phyloP scores from a whole-genome alignment of 2,113 vertebrate genomes.

The Anguilla japonica region DNA sequence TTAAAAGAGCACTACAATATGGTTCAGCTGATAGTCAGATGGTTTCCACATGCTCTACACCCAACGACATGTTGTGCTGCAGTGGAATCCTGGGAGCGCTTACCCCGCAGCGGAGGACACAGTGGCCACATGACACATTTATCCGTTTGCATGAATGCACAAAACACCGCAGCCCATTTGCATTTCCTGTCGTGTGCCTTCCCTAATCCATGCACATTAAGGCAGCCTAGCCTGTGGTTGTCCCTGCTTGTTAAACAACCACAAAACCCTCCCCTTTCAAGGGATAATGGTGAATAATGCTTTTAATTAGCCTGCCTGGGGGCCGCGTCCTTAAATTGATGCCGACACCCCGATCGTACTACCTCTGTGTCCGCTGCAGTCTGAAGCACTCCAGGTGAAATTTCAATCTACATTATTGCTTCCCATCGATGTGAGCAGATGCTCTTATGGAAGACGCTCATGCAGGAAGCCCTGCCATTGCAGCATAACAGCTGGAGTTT shows the following conservation, averaged over 20 bases:
- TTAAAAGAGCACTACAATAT: too few relatives aligned
- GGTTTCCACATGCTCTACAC: too few relatives aligned
- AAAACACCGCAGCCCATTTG: neutral
- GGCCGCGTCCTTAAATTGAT: slow-evolving; percentile 21
- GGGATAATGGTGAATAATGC: slow-evolving; percentile 43
- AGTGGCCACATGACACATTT: neutral
- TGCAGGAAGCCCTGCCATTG: neutral
- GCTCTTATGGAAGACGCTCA: neutral
- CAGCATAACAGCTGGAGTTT: neutral
- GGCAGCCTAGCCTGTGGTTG: slow-evolving; percentile 22
- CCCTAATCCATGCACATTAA: slow-evolving; percentile 30
- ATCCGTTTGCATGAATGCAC: neutral
- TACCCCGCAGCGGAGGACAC: neutral
- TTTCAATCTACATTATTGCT: too few relatives aligned
- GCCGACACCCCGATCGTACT: neutral
- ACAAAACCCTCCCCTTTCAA: slow-evolving; percentile 24
- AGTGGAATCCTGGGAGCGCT: neutral
- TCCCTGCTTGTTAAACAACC: slow-evolving; percentile 31
- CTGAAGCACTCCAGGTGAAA: too few relatives aligned
- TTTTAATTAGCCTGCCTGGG: slow-evolving; percentile 33
- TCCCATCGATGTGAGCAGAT: neutral
- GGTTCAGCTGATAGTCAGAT: too few relatives aligned
- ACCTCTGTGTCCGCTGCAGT: neutral
- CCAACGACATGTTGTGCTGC: neutral
- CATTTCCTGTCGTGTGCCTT: neutral